Conservation (phyloP, 2,888 invertebrate species). For the Lamproptera curius region DNA sequence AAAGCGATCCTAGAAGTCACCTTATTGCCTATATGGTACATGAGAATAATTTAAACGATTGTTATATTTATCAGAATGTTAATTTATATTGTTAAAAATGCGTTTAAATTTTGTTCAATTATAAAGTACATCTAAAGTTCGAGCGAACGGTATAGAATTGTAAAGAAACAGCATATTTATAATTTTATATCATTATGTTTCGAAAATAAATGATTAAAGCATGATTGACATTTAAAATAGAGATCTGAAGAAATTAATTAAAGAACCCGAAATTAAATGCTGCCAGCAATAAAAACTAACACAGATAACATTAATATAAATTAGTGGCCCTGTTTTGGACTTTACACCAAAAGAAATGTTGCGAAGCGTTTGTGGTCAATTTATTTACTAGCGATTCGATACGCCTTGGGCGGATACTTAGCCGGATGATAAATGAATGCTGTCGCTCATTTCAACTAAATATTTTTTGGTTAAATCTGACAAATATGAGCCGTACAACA, state of each 20-base stretch:
- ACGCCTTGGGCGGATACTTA: constrained; percentile 74
- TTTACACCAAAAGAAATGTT: constrained; percentile 57
- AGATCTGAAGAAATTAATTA: constrained; percentile 11
- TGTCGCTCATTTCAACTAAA: constrained; percentile 57
- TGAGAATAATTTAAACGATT: too few species aligned
- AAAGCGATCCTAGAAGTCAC: too few species aligned
- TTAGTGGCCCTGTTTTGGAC: constrained; percentile 47
- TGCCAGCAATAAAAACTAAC: constrained; percentile 39
- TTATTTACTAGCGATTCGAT: constrained; percentile 75
- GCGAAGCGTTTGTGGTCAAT: constrained; percentile 71
- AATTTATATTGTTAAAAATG: too few species aligned
- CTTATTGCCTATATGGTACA: too few species aligned
- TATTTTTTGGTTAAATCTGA: constrained; percentile 12
- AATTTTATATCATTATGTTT: too few species aligned
- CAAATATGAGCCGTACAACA: constrained; percentile 36
- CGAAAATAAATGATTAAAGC: too few species aligned
- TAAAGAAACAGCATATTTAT: too few species aligned
- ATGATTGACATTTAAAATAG: constrained; percentile 10
- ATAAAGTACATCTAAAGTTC: too few species aligned
- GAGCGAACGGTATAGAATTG: too few species aligned
- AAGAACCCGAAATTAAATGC: constrained; percentile 17
- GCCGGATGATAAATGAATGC: constrained; percentile 67
- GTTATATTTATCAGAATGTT: too few species aligned
- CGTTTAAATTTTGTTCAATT: too few species aligned
- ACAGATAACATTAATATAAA: constrained; percentile 40